Evolutionary conservation across 2,113 vertebrate genomes (phyloP).

Genomic region (Thryonomys swinderianus): DNA sequence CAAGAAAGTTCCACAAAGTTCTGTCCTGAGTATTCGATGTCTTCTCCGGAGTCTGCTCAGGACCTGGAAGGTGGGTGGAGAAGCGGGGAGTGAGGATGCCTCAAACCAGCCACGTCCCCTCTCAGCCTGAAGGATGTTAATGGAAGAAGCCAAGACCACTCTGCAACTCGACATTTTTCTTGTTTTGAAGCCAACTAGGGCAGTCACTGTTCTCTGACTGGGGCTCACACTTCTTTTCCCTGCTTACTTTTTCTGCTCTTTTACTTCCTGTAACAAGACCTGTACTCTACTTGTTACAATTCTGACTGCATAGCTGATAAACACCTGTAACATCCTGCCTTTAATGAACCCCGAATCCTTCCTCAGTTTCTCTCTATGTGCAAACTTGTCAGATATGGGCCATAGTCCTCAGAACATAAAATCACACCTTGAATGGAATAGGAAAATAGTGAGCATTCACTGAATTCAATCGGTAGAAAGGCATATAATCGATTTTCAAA

Average conservation of each 20-base stretch:
- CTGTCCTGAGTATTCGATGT: not conserved
- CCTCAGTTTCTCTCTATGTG: not conserved
- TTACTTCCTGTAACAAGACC: not conserved
- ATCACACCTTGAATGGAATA: not conserved
- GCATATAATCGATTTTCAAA: not conserved
- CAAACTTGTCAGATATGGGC: not conserved
- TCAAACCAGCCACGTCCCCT: not conserved
- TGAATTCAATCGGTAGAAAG: not conserved
- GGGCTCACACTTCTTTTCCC: not conserved
- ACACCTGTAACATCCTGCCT: not conserved
- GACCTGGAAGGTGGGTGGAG: not conserved
- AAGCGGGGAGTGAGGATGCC: not conserved
- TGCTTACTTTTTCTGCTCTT: not conserved
- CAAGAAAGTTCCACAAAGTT: not conserved
- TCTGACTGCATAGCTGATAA: not conserved
- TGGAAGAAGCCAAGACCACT: not conserved
- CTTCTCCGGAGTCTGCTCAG: not conserved
- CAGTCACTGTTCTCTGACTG: not conserved
- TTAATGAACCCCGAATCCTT: not conserved
- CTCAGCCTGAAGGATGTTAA: not conserved
- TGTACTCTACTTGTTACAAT: not conserved
- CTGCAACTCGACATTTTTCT: not conserved
- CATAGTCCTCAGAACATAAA: not conserved
- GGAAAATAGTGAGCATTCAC: not conserved
- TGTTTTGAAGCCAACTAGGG: not conserved